Percentiles rank a stretch among this genome's conserved stretches.
phyloP scores from a whole-genome alignment of 2,888 invertebrate genomes.

The Drosophila mayaguana region DNA sequence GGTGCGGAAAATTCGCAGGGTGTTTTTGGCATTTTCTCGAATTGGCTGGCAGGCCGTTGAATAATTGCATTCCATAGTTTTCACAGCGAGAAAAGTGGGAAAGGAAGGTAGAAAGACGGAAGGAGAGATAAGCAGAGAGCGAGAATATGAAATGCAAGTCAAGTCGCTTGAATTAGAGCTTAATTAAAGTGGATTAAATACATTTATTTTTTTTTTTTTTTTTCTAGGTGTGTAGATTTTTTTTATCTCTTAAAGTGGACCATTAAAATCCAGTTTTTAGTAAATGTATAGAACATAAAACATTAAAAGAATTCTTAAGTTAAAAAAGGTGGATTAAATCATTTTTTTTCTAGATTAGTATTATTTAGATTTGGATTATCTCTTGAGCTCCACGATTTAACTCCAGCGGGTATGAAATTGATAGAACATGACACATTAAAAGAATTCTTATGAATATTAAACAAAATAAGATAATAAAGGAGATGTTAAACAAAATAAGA shows the following conservation, averaged over 20 bases:
- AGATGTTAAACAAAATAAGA: no score
- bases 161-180: constrained; percentile 3
- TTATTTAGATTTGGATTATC: no score
- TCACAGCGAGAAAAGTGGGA: constrained; percentile 2
- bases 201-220: background rate
- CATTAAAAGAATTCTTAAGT: no score
- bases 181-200: background rate
- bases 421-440: no score
- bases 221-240: background rate
- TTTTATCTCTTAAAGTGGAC: background rate
- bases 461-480: no score
- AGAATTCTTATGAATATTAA: no score
- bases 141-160: constrained; percentile 2
- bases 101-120: background rate
- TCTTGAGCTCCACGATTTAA: no score
- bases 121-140: no score
- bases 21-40: constrained; percentile 73
- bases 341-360: no score
- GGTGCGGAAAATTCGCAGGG: constrained; percentile 71
- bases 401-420: no score
- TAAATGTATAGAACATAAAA: no score
- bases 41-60: constrained; percentile 66
- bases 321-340: no score
- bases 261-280: background rate
- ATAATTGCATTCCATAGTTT: constrained; percentile 69